Base-by-base conservation (phyloP, 2,888 invertebrate genomes). In the Rhyacophila evoluta region DNA sequence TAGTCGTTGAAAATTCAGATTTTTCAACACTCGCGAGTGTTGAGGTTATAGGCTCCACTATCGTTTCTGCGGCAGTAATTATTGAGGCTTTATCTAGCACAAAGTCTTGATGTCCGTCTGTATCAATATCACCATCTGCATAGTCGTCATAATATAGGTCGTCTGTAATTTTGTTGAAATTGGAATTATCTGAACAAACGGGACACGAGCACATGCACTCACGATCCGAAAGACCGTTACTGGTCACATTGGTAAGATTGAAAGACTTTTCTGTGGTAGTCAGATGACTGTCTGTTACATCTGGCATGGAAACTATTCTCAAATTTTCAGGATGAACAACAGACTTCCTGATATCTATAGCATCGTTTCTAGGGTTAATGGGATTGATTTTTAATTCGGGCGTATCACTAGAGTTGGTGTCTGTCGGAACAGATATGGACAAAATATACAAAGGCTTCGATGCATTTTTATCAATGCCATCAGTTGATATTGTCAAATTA, bases 401-500 rank as follows among this genome's bases (percentile, higher is more conserved):
- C 75, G 90, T 86, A 84, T 89, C 88, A 84, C 88, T 88, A 28
- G 86, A 84, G 84, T 90, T 88, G 37, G 89, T 90, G 83, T 91
- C 89, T 75, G 93, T 93, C 8, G 96, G 96, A 77, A 96, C 93
- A 81, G 94, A 94, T 79, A 96, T 92, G 84, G 96, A 95, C 83
- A 96, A 88, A 38, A 95, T 93, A 88, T 95, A 96, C 82, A 95
- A 90, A 71, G 93, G 92, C 84, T 92, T 92, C 84, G 91, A 89
- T 83, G 86, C 85, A 79, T 87, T 86, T 82, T 85, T 87, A 81
- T 87, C 86, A 67, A 87, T 86, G 81, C 88, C 86, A 84, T 95
- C 94, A 67, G 94, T 93, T 80, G 94, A 92, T 84, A 96, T 95
- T 6, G 95, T 95, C 83, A 96, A 90, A 87, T 96, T 96, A 81